Base-by-base conservation (phyloP, 2,797 vertebrate species). In the Danio tinwini region DNA sequence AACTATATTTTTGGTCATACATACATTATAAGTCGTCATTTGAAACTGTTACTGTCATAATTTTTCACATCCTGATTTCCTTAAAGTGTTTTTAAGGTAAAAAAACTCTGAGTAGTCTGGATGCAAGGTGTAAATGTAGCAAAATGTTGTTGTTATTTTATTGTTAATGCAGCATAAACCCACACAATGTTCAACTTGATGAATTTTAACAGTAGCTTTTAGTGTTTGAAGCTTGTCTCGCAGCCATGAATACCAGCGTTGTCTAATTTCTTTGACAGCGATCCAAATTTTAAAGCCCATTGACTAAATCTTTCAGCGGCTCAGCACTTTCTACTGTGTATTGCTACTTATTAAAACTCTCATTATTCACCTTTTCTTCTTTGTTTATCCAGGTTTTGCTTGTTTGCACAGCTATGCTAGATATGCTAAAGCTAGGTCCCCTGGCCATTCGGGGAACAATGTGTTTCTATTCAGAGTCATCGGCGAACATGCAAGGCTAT, bases 311-410 rank as follows among this genome's bases (percentile, higher is more conserved):
- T 52, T 39, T 77, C 52, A 11, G 68, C 17, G 16, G 44, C 74
- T 76, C 49, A 84, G 74, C 86, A 17, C 29, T 82, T 84, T 75
- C 77, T 81, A 87, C 86, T 72, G 62, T 86, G 75, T 64, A 70
- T 61, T 55, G 81, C 86, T 83, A 50, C 82, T 86, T 85, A 85
- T 92, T 88, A 86, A 63, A 42, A 0, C n/a, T 5, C 47, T n/a
- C 85, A 81, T 88, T 88, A 74, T 87, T 90, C 85, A 86, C 61
- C 3, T 83, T 65, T 76, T 53, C 71, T 74, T 19, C 58, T 82
- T 80, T 90, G 75, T 88, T 87, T 84, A 82, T 81, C 16, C 53
- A 74, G 72, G 47, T 76, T 81, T 86, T 88, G 77, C 75, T 76
- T 2, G n/a, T n/a, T n/a, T n/a, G n/a, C 75, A 0, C 72, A 19